Evolutionary conservation across 2,113 vertebrate genomes (phyloP).

Genomic region (Prinia subflava): DNA sequence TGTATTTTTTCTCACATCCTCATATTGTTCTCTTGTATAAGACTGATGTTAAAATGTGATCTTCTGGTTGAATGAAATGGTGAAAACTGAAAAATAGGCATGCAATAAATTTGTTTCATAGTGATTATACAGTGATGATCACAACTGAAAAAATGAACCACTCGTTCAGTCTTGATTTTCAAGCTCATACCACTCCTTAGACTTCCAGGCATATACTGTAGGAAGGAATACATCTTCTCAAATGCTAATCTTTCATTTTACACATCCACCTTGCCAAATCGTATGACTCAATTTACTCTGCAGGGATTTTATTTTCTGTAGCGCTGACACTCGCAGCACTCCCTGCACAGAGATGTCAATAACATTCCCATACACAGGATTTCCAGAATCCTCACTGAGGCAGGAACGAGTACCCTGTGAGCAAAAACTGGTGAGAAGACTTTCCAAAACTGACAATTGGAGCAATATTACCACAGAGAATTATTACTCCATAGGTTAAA

Average conservation of each 20-base stretch:
- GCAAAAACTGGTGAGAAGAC: background rate
- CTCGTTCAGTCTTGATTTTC: background rate
- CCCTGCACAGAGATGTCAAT: background rate
- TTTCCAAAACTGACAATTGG: background rate
- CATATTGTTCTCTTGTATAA: background rate
- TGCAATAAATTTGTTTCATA: background rate
- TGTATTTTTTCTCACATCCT: background rate
- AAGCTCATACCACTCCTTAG: background rate
- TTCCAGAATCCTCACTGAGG: background rate
- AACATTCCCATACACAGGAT: background rate
- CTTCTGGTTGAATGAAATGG: background rate
- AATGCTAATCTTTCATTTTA: background rate
- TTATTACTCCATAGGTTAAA: background rate
- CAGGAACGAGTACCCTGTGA: background rate
- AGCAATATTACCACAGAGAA: background rate
- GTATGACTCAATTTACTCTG: conserved; percentile 8
- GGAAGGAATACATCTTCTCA: background rate
- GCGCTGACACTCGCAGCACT: background rate
- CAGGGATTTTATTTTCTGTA: background rate
- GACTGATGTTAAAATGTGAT: background rate
- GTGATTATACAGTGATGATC: background rate
- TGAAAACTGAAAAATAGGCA: background rate
- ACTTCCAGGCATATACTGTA: background rate
- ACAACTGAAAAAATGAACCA: background rate
- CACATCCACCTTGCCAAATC: background rate